A percentile compares a stretch with the other conserved stretches of the same genome.
phyloP scores from a whole-genome alignment of 2,888 invertebrate species.

The Hyposoter didymator region DNA sequence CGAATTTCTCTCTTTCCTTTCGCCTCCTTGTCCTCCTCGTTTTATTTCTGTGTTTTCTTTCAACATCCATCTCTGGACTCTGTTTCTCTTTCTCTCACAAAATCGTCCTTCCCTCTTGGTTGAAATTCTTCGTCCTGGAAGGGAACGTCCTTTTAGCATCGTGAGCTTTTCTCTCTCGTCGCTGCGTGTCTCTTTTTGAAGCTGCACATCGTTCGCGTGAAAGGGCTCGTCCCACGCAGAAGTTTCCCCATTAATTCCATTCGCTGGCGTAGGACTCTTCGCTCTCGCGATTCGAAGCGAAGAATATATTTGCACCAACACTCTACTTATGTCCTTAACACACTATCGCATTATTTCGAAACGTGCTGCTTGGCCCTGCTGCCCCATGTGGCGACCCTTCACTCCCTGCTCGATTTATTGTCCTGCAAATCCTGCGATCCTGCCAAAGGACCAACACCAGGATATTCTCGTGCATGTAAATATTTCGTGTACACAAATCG shows the following conservation, averaged over 20 bases:
- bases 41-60: conserved; percentile 48
- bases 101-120: neutral
- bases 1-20: conserved; percentile 41
- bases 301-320: neutral
- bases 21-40: conserved; percentile 26
- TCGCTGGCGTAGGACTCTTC: neutral
- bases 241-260: neutral
- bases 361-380: conserved; percentile 31
- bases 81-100: conserved; percentile 4
- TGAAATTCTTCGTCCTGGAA: conserved; percentile 27
- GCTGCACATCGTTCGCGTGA: neutral
- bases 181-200: neutral
- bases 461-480: conserved; percentile 1
- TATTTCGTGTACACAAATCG: neutral
- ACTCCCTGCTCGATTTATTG: conserved; percentile 52
- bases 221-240: neutral
- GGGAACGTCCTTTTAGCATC: conserved; percentile 17
- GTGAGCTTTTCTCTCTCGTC: conserved; percentile 1
- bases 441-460: conserved; percentile 49
- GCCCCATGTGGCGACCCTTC: conserved; percentile 20
- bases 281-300: neutral
- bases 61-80: conserved; percentile 35
- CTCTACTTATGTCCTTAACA: conserved; percentile 36
- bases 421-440: conserved; percentile 10
- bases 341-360: conserved; percentile 45